phyloP scores from a whole-genome alignment of 2,797 vertebrate species.

The Rhynchotus rufescens region DNA sequence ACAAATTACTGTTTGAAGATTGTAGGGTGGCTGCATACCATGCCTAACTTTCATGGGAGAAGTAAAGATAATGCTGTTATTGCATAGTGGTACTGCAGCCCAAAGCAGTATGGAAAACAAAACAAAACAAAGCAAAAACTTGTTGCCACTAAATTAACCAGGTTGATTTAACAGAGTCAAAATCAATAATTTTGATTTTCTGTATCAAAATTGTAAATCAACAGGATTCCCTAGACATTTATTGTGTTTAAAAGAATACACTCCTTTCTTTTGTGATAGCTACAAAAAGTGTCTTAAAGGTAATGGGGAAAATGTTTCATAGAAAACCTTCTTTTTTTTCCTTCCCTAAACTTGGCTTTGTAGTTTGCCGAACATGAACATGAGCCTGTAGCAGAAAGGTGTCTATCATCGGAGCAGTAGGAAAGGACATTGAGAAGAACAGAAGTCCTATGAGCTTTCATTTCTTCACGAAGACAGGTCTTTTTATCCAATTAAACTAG shows the following conservation, averaged over 20 bases:
- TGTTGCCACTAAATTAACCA: conserved; percentile 30
- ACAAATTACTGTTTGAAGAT: not conserved
- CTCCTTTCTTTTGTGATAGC: not conserved
- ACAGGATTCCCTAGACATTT: not conserved
- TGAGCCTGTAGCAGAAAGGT: not conserved
- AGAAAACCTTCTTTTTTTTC: not conserved
- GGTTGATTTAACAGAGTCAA: conserved; percentile 19
- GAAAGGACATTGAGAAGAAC: not conserved
- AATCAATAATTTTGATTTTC: conserved; percentile 40
- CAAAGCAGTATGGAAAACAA: not conserved
- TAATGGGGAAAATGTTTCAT: not conserved
- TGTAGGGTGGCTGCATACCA: not conserved
- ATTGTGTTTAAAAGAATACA: not conserved
- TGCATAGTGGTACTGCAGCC: not conserved
- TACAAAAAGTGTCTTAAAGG: not conserved
- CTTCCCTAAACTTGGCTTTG: not conserved
- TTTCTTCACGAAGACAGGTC: not conserved
- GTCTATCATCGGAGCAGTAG: not conserved
- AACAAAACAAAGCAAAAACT: not conserved
- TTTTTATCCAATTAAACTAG: not conserved
- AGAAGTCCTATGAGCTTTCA: not conserved
- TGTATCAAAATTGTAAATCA: conserved; percentile 49
- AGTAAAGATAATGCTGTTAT: not conserved
- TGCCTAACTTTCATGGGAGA: not conserved
- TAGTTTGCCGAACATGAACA: not conserved